Conservation (phyloP, 2,888 invertebrate species). For the Microdon myrmicae region DNA sequence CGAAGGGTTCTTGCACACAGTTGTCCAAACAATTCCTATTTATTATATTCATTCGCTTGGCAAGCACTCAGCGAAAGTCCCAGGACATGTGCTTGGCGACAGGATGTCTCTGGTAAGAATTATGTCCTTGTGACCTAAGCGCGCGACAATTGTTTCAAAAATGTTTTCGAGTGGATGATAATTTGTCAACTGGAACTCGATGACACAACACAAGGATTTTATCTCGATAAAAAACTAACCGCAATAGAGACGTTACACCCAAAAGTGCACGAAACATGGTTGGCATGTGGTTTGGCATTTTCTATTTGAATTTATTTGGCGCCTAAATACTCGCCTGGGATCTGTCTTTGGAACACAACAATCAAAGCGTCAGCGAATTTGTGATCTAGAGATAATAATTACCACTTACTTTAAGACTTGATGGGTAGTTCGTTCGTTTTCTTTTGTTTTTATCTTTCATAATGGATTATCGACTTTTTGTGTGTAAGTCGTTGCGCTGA, state of each 20-base stretch:
- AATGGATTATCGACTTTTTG: too few relatives aligned
- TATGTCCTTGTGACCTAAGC: constrained; percentile 26
- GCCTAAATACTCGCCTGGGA: constrained; percentile 10
- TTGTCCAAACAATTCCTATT: background rate
- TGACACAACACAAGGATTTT: constrained; percentile 8
- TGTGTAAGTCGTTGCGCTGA: too few relatives aligned
- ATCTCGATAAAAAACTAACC: too few relatives aligned
- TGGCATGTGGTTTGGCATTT: constrained; percentile 7
- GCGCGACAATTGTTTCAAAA: constrained; percentile 27
- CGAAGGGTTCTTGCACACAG: background rate
- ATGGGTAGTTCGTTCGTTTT: background rate
- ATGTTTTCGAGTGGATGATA: constrained; percentile 30
- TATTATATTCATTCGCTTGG: constrained; percentile 12
- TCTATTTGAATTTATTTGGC: constrained; percentile 13
- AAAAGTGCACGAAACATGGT: too few relatives aligned
- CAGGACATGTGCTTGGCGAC: constrained; percentile 33
- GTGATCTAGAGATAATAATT: constrained; percentile 12
- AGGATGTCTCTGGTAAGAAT: constrained; percentile 23
- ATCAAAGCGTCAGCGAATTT: constrained; percentile 6
- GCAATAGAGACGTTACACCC: too few relatives aligned
- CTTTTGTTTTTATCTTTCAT: background rate
- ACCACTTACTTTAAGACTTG: constrained; percentile 7
- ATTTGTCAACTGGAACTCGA: constrained; percentile 17
- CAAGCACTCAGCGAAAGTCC: constrained; percentile 12
- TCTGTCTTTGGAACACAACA: constrained; percentile 9